Base-by-base conservation (phyloP, 30 jellyfish, hydroid and myxozoan species). In the Turritopsis dohrnii region DNA sequence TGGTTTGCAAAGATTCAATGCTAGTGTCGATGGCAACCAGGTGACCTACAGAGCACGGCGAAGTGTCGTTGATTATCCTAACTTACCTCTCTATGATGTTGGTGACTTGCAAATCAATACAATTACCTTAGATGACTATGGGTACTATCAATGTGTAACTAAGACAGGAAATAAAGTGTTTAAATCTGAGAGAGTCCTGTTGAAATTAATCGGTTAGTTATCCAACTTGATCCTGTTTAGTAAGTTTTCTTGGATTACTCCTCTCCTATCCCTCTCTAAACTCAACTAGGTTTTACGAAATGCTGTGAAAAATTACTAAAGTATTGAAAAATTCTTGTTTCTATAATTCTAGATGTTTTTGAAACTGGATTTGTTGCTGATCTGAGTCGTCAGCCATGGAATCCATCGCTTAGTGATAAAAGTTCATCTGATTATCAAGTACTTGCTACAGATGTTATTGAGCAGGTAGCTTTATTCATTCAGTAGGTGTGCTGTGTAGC, bases 1-100 rank as follows among this genome's bases (percentile, higher is more conserved):
- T 69, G 77, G 77, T 69, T n/a, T 21, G 77, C 31, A 69, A 69
- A 69, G 30, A 27, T 0, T 23, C 28, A 69, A 69, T 19, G 22
- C 77, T 19, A 69, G 77, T 69, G 19, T 27, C 77, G 77, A 69
- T 19, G 77, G 77, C 30, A 27, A n/a, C 77, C 9, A n/a, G 30
- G 30, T 19, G 30, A 7, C 77, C 30, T 8, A 23, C 9, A n/a
- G 28, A 0, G 77, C 22, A 19, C 31, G 30, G 9, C 31, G 30
- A 69, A 27, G 9, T 69, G 77, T 69, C 9, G 23, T n/a, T 69
- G 31, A 1, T 69, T n/a, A 27, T 19, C 28, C 77, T 7, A 69
- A 69, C 77, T 69, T 69, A 1, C 77, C 77, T n/a, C 16, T 0
- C 16, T 69, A 69, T 69, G 30, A 69, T n/a, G 77, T 69, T 17